Base-by-base conservation (phyloP, 2,888 invertebrate species). In the Parnassius glacialis region DNA sequence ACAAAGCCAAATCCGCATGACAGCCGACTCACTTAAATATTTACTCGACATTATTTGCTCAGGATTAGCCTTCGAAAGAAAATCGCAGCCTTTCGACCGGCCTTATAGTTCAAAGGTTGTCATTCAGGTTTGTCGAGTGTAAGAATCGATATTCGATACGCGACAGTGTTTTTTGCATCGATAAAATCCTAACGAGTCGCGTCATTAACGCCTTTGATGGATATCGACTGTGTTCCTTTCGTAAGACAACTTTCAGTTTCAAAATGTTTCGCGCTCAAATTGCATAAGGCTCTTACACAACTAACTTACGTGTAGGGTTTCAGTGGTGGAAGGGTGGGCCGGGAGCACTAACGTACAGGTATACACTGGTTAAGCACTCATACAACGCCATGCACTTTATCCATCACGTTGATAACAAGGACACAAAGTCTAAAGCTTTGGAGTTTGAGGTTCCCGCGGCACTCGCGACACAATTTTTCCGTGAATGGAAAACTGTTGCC, bases 381-480 rank as follows among this genome's bases (percentile, higher is more conserved):
- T 76, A 70, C 64, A 57, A 77, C 80, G 87, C 85, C 88, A 86
- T 89, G 76, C 90, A 90, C 90, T 85, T 83, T 86, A 88, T 89
- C 87, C 89, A 85, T 88, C 76, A 81, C 83, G 72, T 70, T 69
- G 65, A 60, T 58, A 51, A 59, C 45, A 51, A 59, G 20, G 59
- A 59, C 67, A 67, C 68, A 70, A 62, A 65, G 67, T 67, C 64
- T 66, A 53, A 54, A 54, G 59, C 45, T 54, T 12, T 13, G 54
- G 56, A 55, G 43, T 48, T 43, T 55, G 53, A 62, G 59, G 48
- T 64, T 68, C 50, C 67, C 61, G 72, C 72, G 70, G 75, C 81
- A 83, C 81, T 81, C 88, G 85, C 89, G 89, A 85, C 89, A 89
- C 87, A 84, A 88, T 87, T 90, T 90, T 90, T 87, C 89, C 85